Conservation (phyloP, 2,113 vertebrate genomes). For the Cavia porcellus region DNA sequence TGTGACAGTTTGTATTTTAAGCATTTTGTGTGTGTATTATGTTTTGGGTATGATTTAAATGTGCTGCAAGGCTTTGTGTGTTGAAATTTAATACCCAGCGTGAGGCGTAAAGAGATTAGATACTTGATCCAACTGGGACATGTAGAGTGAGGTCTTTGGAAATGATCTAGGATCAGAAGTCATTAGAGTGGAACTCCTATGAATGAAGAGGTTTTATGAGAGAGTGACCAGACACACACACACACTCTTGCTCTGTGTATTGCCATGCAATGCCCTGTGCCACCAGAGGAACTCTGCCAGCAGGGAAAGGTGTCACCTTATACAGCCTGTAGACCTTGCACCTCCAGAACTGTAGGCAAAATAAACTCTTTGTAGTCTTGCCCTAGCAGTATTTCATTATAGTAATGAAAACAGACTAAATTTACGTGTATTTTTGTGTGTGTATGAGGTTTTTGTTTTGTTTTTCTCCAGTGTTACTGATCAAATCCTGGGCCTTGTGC, state of each 20-base stretch:
- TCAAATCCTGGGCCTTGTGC: neutral
- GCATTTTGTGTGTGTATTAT: neutral
- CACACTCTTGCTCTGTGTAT: neutral
- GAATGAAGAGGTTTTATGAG: neutral
- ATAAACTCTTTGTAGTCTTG: neutral
- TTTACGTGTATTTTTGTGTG: neutral
- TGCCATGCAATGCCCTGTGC: neutral
- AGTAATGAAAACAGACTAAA: neutral
- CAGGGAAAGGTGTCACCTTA: neutral
- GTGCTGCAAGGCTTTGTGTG: neutral
- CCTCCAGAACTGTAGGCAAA: neutral
- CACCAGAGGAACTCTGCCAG: neutral
- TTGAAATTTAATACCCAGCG: neutral
- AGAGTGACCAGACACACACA: neutral
- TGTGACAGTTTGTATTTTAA: constrained; percentile 6
- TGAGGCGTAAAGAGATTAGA: neutral
- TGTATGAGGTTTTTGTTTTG: neutral
- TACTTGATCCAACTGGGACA: neutral
- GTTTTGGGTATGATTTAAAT: neutral
- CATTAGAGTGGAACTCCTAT: neutral
- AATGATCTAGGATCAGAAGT: neutral
- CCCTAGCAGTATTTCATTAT: neutral
- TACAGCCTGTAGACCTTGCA: neutral
- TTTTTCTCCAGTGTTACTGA: neutral
- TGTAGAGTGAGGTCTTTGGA: neutral